Base-by-base conservation (phyloP, 2,888 invertebrate genomes). In the Spilosoma lubricipeda region DNA sequence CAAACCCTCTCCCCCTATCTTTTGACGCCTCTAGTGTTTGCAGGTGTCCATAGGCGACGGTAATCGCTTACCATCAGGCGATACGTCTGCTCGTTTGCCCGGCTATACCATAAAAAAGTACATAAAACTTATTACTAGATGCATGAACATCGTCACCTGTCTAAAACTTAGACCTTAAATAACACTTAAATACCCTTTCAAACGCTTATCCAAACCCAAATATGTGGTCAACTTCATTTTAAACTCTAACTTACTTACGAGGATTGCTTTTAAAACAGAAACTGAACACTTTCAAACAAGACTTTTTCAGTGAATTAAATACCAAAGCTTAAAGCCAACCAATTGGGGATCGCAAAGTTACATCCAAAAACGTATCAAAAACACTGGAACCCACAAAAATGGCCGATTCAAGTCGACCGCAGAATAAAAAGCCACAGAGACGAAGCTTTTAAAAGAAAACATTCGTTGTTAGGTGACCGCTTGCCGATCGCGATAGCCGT, bases 361-460 rank as follows among this genome's bases (percentile, higher is more conserved):
- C 81, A 75, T 78, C 71, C 77, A 68, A 81, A 63, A 80, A 71
- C 72, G 76, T 72, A 78, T 80, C 75, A 81, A 83, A 81, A 85
- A 85, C 79, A 79, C 80, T 82, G 76, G 78, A 85, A 68, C 74
- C 75, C 77, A 77, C 74, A 56, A 81, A 81, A 77, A 79, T 67
- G 77, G 73, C 63, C 75, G 76, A 78, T 80, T 77, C 80, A 83
- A 86, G 79, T 77, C 78, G 76, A 77, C 81, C 81, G 74, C 86
- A 82, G 77, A 82, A 82, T 84, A 85, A 83, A 86, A 86, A 85
- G 73, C 79, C 78, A 42, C 75, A 77, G 69, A 74, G 71, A 72
- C 73, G 74, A 73, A 75, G 86, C 80, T 81, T 82, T 86, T 80
- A 85, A 87, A 86, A 85, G 86, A 87, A 87, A 86, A 83, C 83